A percentile compares a stretch with the other conserved stretches of the same genome.
These are phyloP conservation scores for Pelobates cultripes DNA, from an alignment of 2,797 vertebrate species.

Conservation along the genomic window DNA sequence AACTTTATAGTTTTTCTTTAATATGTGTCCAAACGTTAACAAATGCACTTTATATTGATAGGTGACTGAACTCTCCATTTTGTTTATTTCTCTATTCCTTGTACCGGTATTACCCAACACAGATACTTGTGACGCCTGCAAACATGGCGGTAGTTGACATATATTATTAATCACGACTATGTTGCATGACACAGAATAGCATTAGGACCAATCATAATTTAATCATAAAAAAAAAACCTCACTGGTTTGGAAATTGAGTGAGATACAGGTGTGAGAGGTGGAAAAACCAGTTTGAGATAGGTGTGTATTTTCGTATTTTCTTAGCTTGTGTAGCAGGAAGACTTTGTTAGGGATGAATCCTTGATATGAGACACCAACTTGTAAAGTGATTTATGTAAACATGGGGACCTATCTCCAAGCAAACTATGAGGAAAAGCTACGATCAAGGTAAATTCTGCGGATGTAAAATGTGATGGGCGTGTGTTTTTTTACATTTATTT, in stretches of 20 bases:
- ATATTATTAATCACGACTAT: too few species aligned
- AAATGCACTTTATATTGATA: too few species aligned
- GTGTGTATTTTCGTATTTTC: slow-evolving; percentile 9
- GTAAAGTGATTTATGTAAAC: not conserved
- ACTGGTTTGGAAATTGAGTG: slow-evolving; percentile 3
- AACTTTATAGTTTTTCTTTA: too few species aligned
- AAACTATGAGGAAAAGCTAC: not conserved
- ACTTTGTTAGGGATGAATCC: not conserved
- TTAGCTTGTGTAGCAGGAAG: not conserved
- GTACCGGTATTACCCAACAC: too few species aligned
- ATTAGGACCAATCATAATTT: not conserved
- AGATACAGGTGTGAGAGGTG: slow-evolving; percentile 19
- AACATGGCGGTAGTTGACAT: too few species aligned
- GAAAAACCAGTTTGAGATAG: slow-evolving; percentile 49
- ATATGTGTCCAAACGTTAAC: too few species aligned
- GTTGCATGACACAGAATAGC: not conserved
- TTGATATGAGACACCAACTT: not conserved
- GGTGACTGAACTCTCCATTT: too few species aligned
- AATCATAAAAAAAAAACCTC: not conserved
- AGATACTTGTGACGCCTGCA: too few species aligned
- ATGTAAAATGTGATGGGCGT: too few species aligned
- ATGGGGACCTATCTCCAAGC: slow-evolving; percentile 18
- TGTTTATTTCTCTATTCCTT: too few species aligned
- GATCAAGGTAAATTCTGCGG: not conserved
- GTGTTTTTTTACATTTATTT: too few species aligned